Evolutionary conservation across 2,888 invertebrate species (phyloP), one percentile per base, ranked within the genome.

Genomic region (Crocallis elinguaria): DNA sequence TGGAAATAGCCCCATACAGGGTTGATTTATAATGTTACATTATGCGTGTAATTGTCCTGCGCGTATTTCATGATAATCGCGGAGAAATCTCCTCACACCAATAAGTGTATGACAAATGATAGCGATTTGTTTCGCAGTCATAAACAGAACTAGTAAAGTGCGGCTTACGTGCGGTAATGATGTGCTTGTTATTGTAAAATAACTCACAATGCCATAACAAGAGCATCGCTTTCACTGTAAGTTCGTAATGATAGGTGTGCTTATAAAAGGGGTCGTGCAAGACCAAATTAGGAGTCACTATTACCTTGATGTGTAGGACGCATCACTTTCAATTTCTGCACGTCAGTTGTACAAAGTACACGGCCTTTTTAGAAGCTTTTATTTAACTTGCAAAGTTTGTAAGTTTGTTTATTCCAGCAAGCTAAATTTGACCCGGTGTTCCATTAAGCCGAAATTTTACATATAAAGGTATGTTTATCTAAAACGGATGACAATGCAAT

Each of bases 31-130:
- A 12, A 39, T 19, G 7, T 27, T 16, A 29, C 14, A 45, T 51
- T 45, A 51, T 25, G 23, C 41, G 39, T 46, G n/a, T n/a, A n/a
- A 41, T 41, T 52, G 52, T 52, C 39, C 46, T n/a, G 36, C 38
- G 41, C 36, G 21, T 45, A 48, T 44, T 39, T 48, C 42, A 48
- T 33, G 43, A 45, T 50, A 39, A 42, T 53, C 64, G 68, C 61
- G 67, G 77, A 70, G 80, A 82, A 82, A 82, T 72, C 73, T 62
- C 66, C 64, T 68, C 60, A 67, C 69, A 66, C 60, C 68, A 63
- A 63, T 68, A 70, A 72, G 60, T 65, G 69, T 73, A 71, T 77
- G 70, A 80, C 75, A 79, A 77, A 83, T 75, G 72, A 70, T 64
- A 64, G 69, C 58, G 67, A 82, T 84, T 79, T 77, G 73, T 71